Base-by-base conservation (phyloP, 2,113 vertebrate species). In the Proterorhinus semilunaris region DNA sequence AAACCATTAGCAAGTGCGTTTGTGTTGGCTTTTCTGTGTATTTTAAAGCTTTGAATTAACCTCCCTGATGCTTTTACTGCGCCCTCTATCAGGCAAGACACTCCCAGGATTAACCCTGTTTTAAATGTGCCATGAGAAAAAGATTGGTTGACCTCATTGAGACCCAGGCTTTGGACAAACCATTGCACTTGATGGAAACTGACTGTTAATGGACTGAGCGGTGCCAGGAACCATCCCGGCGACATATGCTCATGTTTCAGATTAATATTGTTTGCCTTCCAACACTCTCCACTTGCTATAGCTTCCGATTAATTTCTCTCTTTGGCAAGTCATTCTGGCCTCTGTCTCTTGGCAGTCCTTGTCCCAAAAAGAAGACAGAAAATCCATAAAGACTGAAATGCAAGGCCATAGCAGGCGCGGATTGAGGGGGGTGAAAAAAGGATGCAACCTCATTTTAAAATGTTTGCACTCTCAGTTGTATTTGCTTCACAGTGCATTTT, bases 91-190 rank as follows among this genome's bases (percentile, higher is more conserved):
- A 83, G 58, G 73, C 76, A 62, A 84, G 83, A 83, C 83, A 71
- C 69, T 74, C 67, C 69, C 71, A 70, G 86, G 89, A 92, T 91
- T 92, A 90, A 86, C 85, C 83, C 81, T 86, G 82, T 88, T 91
- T 90, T 86, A 90, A 86, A 84, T 79, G 83, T 82, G 75, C 81
- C 61, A 66, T 76, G 71, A 79, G 74, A 77, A 76, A 86, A 86
- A 89, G 83, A 91, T 86, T 84, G 78, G 57, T 85, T 89, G 84
- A 90, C 89, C 85, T 84, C 54, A 62, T 8, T 15, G 52, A 50
- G 78, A 88, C 86, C 66, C 78, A 76, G 70, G 70, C 84, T 86
- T 75, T 79, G 79, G 77, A 79, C 80, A 78, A 83, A 76, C 69
- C 82, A 74, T 87, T 65, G 16, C 69, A 80, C 69, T 78, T 84